phyloP scores from a whole-genome alignment of 1,140 invertebrate species.

The Lycorma delicatula region DNA sequence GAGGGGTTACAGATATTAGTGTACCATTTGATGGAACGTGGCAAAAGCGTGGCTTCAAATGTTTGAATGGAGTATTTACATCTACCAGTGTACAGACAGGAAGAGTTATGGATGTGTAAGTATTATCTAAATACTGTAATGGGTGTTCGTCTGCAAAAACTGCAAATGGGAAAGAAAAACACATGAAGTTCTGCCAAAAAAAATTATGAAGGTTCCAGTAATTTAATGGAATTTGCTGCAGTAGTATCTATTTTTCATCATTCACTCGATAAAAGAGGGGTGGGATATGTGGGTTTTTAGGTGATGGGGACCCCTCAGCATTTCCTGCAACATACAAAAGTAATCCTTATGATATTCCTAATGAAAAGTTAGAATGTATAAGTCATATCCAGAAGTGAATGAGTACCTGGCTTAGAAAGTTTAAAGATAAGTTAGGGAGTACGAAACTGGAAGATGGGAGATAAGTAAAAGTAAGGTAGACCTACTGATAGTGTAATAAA shows the following conservation, averaged over 20 bases:
- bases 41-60: no score
- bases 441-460: background rate
- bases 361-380: constrained; percentile 14
- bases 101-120: no score
- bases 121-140: no score
- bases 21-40: no score
- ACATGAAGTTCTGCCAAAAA: no score
- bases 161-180: no score
- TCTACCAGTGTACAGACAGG: no score
- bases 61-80: no score
- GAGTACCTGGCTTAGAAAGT: background rate
- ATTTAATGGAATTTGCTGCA: constrained; percentile 10
- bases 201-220: constrained; percentile 20
- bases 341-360: constrained; percentile 9
- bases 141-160: no score
- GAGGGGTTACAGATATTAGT: no score
- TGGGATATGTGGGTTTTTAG: constrained; percentile 17
- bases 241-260: constrained; percentile 10
- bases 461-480: background rate
- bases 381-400: constrained; percentile 15
- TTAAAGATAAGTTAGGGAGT: background rate
- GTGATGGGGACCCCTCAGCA: constrained; percentile 20
- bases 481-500: constrained; percentile 6
- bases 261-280: constrained; percentile 9
- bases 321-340: background rate